Evolutionary conservation across 92 coral and sea anemone species (phyloP).

Genomic region (Heteractis magnifica): DNA sequence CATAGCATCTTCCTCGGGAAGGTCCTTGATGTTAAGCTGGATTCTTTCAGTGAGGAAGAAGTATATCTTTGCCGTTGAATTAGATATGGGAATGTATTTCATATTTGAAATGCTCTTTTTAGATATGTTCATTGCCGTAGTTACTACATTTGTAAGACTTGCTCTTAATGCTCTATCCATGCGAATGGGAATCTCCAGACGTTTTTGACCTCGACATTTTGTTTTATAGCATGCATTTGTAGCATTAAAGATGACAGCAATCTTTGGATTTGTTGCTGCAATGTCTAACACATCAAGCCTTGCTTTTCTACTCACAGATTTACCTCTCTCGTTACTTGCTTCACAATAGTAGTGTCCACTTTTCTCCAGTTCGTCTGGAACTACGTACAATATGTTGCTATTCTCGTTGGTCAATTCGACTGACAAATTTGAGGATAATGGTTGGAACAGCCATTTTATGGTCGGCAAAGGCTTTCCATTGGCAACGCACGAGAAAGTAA

Average conservation of each 20-base stretch:
- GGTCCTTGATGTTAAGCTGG: not conserved
- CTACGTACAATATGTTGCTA: constrained; percentile 26
- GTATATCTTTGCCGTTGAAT: not conserved
- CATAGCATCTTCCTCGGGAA: not conserved
- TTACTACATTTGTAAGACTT: not conserved
- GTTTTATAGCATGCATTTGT: not conserved
- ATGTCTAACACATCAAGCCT: constrained; percentile 35
- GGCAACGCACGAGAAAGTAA: constrained; percentile 31
- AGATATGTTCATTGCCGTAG: not conserved
- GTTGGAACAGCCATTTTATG: constrained; percentile 39
- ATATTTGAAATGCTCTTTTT: constrained; percentile 1
- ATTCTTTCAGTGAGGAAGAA: not conserved
- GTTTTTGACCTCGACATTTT: not conserved
- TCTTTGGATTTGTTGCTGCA: constrained; percentile 33
- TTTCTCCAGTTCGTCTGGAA: constrained; percentile 24
- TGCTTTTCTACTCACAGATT: constrained; percentile 35
- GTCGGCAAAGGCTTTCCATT: constrained; percentile 46
- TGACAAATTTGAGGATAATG: constrained; percentile 32
- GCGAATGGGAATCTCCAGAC: constrained; percentile 1
- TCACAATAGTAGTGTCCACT: constrained; percentile 52
- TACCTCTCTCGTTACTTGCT: constrained; percentile 33
- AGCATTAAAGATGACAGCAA: constrained; percentile 26
- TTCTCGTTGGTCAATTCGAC: constrained; percentile 21
- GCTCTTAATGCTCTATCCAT: not conserved
- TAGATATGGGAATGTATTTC: not conserved